Base-by-base conservation (phyloP, 2,888 invertebrate species). In the Drosophila prolongata region DNA sequence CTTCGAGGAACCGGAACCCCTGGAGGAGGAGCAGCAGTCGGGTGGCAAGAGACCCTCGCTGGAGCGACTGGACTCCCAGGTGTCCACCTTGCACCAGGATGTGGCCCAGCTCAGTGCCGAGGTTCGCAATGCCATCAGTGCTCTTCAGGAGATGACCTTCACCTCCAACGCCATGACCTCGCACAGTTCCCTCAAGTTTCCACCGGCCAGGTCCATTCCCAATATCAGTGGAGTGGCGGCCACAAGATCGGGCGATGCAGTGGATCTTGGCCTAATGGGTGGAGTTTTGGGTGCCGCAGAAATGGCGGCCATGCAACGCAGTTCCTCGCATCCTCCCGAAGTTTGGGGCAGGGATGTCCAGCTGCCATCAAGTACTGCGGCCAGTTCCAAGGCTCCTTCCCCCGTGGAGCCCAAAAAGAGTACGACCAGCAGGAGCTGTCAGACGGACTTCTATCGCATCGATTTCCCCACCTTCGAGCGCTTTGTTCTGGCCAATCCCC, bases 21-120 rank as follows among this genome's bases (percentile, higher is more conserved):
- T 71, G 6, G 88, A 85, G 11, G 87, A 93, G 93, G 76, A 80
- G 14, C 58, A 71, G 10, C 42, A 49, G 3, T 50, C 69, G 93
- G 90, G 89, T 37, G 55, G 70, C 93, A 90, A 91, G 57, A 88
- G 89, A 13, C 90, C 85, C 1, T 91, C 92, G 8, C 95, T 96
- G 13, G 97, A 97, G 84, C 93, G 96, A 79, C 93, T 97, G 43
- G 97, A 97, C 89, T 95, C 95, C 0, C 97, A 97, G 91, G 96
- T 97, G 53, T 95, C 96, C 13, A 95, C 95, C 47, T 92, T 97
- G 72, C 97, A 97, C 89, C 96, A 97, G 84, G 97, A 97, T 91
- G 97, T 97, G 19, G 96, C 96, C 0, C 95, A 96, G 27, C 94
- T 97, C 44, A 97, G 97, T 89, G 95, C 95, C 92, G 97, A 97